Evolutionary conservation across 64 coral and sea anemone genomes (phyloP).

Genomic region (Montipora foliosa): DNA sequence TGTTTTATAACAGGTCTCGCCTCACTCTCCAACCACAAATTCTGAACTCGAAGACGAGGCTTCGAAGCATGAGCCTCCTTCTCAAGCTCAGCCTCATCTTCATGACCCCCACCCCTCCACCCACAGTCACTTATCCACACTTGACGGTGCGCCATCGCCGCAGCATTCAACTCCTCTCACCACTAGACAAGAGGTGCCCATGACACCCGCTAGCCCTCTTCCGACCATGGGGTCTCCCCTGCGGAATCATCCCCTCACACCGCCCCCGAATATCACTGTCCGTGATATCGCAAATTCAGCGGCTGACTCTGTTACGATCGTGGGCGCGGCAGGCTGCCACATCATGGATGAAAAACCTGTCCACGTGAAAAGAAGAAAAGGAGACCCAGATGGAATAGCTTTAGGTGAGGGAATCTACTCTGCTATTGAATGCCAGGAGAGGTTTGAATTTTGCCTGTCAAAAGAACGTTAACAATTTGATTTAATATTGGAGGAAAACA

Average conservation of each 20-base stretch:
- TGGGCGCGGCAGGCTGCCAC: slow-evolving; percentile 47
- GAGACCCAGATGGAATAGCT: slow-evolving; percentile 90
- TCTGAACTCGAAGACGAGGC: slow-evolving; percentile 34
- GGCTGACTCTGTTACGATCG: slow-evolving; percentile 46
- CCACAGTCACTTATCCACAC: slow-evolving; percentile 37
- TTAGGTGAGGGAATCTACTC: slow-evolving; percentile 50
- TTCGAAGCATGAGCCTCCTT: slow-evolving; percentile 18
- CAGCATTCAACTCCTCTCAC: slow-evolving; percentile 47
- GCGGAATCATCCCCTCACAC: slow-evolving; percentile 62
- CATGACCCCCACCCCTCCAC: slow-evolving; percentile 34
- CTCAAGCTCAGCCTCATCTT: slow-evolving; percentile 38
- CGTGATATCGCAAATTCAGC: slow-evolving; percentile 67
- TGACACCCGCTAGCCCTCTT: slow-evolving; percentile 49
- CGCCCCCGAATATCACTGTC: slow-evolving; percentile 89
- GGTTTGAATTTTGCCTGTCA: too few relatives aligned
- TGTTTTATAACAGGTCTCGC: neutral
- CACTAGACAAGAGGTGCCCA: slow-evolving; percentile 15
- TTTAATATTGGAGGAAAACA: too few relatives aligned
- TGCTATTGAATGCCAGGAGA: too few relatives aligned
- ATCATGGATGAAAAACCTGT: slow-evolving; percentile 56
- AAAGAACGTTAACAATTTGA: too few relatives aligned
- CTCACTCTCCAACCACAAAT: slow-evolving; percentile 14
- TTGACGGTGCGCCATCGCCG: slow-evolving; percentile 49
- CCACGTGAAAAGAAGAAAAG: slow-evolving; percentile 77
- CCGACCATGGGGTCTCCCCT: slow-evolving; percentile 51